These are phyloP conservation scores for Crocodylus rhombifer DNA, from an alignment of 2,797 vertebrate species.

Conservation along the genomic window DNA sequence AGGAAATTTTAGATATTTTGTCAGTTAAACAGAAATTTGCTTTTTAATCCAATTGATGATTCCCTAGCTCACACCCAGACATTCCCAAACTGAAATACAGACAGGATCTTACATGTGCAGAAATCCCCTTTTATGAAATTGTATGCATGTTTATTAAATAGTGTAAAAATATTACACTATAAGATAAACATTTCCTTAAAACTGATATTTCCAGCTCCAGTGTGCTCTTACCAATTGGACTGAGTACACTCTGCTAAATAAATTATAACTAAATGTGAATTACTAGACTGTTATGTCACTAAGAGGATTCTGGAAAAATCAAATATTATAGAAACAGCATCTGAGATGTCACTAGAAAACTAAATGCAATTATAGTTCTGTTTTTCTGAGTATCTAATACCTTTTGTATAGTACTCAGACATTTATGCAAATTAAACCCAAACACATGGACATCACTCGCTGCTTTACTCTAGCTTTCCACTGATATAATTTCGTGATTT, in stretches of 20 bases:
- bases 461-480: conserved; percentile 26
- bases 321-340: conserved; percentile 35
- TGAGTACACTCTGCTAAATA: conserved; percentile 32
- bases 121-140: conserved; percentile 2
- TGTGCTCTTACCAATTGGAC: background rate
- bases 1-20: conserved; percentile 3
- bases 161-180: background rate
- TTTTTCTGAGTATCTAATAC: background rate
- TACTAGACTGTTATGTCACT: conserved; percentile 56
- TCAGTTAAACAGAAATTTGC: background rate
- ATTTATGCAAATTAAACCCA: conserved; percentile 66
- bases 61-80: background rate
- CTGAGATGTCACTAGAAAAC: conserved; percentile 67
- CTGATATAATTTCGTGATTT: conserved; percentile 63
- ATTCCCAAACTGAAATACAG: conserved; percentile 1
- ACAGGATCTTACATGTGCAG: background rate
- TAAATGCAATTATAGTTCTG: conserved; percentile 59
- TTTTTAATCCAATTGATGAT: conserved; percentile 10
- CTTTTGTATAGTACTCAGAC: conserved; percentile 43
- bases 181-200: conserved; percentile 27
- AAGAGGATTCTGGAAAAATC: conserved; percentile 54
- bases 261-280: conserved; percentile 50
- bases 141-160: background rate
- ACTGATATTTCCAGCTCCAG: conserved; percentile 13
- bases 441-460: conserved; percentile 54